phyloP scores from a whole-genome alignment of 2,797 vertebrate species.

The Numenius phaeopus region DNA sequence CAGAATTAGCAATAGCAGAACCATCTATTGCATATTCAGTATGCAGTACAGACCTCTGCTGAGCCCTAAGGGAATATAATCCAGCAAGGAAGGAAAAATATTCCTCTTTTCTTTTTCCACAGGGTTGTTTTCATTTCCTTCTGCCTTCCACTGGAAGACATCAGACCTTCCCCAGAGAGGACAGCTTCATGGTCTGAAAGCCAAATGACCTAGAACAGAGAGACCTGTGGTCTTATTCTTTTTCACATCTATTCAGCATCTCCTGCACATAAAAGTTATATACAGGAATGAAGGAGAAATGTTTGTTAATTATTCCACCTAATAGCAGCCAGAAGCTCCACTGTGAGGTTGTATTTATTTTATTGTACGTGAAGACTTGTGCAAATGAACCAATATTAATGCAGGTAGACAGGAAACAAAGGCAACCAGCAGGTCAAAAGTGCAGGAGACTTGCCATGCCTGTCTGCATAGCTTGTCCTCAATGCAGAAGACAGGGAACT shows the following conservation, averaged over 20 bases:
- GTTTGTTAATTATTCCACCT: slow-evolving; percentile 10
- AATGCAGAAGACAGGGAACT: background rate
- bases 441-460: slow-evolving; percentile 51
- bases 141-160: slow-evolving; percentile 45
- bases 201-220: slow-evolving; percentile 12
- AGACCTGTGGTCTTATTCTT: background rate
- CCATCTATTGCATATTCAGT: background rate
- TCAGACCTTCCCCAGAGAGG: slow-evolving; percentile 37
- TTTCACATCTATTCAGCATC: background rate
- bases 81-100: slow-evolving; percentile 35
- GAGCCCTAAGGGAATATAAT: slow-evolving; percentile 31
- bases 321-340: background rate
- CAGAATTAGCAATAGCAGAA: slow-evolving; percentile 55
- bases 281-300: background rate
- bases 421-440: slow-evolving; percentile 59
- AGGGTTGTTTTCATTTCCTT: slow-evolving; percentile 57
- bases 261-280: background rate
- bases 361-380: background rate
- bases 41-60: slow-evolving; percentile 1
- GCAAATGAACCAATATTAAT: slow-evolving; percentile 58
- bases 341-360: background rate
- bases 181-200: slow-evolving; percentile 18
- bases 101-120: slow-evolving; percentile 60
- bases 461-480: slow-evolving; percentile 35
- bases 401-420: slow-evolving; percentile 55